Evolutionary conservation across 2,113 vertebrate genomes (phyloP).

Genomic region (Notechis scutatus): DNA sequence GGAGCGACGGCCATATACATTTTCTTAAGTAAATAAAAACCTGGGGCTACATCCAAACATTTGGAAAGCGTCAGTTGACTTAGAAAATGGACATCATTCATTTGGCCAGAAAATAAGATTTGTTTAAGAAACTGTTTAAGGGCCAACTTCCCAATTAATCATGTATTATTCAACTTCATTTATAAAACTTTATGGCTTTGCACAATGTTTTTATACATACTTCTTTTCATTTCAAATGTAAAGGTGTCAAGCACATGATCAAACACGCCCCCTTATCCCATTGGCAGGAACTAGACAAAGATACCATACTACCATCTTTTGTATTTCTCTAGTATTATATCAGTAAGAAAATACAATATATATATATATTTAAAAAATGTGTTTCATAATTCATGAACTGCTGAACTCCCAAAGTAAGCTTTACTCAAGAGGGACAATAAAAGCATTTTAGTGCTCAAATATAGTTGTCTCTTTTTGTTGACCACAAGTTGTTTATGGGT

Average conservation of each 20-base stretch:
- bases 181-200: not conserved
- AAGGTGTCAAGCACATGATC: not conserved
- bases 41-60: not conserved
- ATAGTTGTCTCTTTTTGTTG: constrained; percentile 7
- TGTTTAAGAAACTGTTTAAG: not conserved
- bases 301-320: not conserved
- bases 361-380: not conserved
- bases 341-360: not conserved
- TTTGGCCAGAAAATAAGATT: not conserved
- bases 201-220: not conserved
- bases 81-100: not conserved
- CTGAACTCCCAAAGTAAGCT: constrained; percentile 18
- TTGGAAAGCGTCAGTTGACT: not conserved
- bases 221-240: not conserved
- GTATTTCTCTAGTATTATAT: constrained; percentile 13
- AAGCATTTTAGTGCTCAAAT: constrained; percentile 5
- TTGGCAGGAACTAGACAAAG: not conserved
- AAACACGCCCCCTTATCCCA: not conserved
- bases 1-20: not conserved
- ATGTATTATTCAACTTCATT: not conserved
- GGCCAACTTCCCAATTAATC: not conserved
- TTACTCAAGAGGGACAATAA: constrained; percentile 23
- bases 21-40: not conserved
- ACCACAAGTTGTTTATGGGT: not conserved
- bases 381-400: not conserved